Evolutionary conservation across 1,140 invertebrate genomes (phyloP), one percentile per base, ranked within the genome.

Genomic region (Macrostomum lignano): DNA sequence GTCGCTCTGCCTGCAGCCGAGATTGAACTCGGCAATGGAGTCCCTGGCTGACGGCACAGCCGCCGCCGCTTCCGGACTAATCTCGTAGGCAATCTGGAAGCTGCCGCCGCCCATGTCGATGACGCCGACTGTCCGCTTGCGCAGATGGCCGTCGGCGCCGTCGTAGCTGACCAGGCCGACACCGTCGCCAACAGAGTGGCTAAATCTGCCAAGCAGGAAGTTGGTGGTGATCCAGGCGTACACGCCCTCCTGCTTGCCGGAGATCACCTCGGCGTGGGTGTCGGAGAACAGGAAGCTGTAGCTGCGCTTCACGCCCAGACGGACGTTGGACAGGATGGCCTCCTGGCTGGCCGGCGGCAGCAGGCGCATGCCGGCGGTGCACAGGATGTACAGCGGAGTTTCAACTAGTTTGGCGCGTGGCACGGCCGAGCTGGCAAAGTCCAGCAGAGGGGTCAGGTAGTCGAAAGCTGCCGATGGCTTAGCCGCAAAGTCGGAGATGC

Each of bases 71-170:
- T 50, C 41, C 11, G 58, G 60, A 4, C 19, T 17, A 5, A 65
- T 42, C 49, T 67, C 63, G 46, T 55, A 64, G 6, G 63, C 64
- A 32, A 67, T 64, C 45, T 66, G 65, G 25, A 62, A 42, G 7
- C 60, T 63, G 10, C 62, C 65, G 20, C 65, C 65, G 29, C 65
- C 65, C 63, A 66, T 65, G 45, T 66, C 65, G 25, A 67, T 49
- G 46, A 66, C 62, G 10, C 64, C 64, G 35, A 62, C 52, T 13
- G 59, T 63, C 35, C 44, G 42, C 19, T 52, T 44, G 15, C 52
- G 33, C 5, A 43, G 35, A 37, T 55, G 51, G 5, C 36, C 32
- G 17, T 30, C 37, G 10, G 34, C 31, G n/a, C n/a, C n/a, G n/a
- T n/a, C n/a, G n/a, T n/a, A n/a, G n/a, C n/a, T n/a, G n/a, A n/a